Evolutionary conservation across 2,797 vertebrate genomes (phyloP).

Genomic region (Cynopterus sphinx): DNA sequence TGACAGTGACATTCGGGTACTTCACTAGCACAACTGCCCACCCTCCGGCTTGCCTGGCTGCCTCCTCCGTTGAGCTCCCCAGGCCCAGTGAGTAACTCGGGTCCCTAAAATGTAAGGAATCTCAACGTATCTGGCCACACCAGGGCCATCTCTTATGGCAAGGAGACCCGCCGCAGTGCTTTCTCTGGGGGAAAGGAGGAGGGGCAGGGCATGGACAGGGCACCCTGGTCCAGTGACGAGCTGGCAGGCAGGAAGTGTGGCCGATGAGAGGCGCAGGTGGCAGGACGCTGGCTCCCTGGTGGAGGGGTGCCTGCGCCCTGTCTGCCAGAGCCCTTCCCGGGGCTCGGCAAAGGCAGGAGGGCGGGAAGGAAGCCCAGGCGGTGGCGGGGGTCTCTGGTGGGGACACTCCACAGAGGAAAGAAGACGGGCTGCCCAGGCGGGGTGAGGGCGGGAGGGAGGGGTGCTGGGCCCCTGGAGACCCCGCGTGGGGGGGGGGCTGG

Average conservation of each 20-base stretch:
- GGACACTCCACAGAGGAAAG: background rate
- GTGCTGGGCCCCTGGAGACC: background rate
- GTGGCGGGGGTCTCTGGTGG: background rate
- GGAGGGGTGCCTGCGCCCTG: background rate
- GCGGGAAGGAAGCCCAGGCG: background rate
- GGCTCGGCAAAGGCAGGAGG: background rate
- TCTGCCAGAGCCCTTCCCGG: background rate
- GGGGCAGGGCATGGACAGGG: constrained; percentile 73
- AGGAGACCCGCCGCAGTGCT: constrained; percentile 26
- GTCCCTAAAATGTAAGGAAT: background rate
- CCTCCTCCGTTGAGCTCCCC: background rate
- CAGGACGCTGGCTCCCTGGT: background rate
- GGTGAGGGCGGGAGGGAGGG: background rate
- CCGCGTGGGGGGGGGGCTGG: background rate
- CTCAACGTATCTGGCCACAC: background rate
- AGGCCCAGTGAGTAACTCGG: background rate
- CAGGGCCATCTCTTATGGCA: background rate
- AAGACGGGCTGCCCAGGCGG: background rate
- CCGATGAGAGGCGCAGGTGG: background rate
- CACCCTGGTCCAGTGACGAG: constrained; percentile 70
- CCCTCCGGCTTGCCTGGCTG: background rate
- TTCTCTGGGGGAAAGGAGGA: constrained; percentile 67
- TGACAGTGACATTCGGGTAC: background rate
- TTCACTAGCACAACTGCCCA: background rate
- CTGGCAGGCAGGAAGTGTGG: constrained; percentile 68